Conservation (phyloP, 2,888 invertebrate genomes). For the Nysson spinosus region DNA sequence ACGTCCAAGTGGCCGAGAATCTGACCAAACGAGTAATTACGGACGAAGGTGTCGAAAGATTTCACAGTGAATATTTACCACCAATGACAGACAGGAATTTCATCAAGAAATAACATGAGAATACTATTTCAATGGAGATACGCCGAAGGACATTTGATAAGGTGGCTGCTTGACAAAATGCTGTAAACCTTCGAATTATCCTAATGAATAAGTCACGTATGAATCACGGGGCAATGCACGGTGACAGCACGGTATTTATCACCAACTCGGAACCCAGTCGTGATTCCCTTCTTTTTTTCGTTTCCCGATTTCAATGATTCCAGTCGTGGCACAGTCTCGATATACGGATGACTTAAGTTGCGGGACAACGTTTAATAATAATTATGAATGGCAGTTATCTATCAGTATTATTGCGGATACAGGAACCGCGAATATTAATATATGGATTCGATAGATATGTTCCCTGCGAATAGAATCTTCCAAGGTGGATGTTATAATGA, state of each 20-base stretch:
- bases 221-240: conserved; percentile 18
- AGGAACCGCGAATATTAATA: conserved; percentile 1
- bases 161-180: conserved; percentile 31
- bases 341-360: neutral
- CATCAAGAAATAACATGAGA: conserved; percentile 12
- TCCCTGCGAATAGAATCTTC: no score
- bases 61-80: conserved; percentile 40
- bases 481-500: conserved; percentile 32
- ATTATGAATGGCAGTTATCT: conserved; percentile 8
- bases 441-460: no score
- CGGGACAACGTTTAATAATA: conserved; percentile 6
- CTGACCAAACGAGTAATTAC: conserved; percentile 72
- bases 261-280: conserved; percentile 1
- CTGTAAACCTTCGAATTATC: conserved; percentile 30
- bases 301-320: neutral
- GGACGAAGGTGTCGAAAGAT: conserved; percentile 56
- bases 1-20: conserved; percentile 71
- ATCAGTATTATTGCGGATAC: conserved; percentile 17
- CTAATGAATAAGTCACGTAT: conserved; percentile 28
- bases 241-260: conserved; percentile 23
- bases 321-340: neutral
- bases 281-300: conserved; percentile 12
- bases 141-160: conserved; percentile 18
- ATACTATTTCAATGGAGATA: conserved; percentile 25
- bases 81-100: conserved; percentile 22